Conservation (phyloP, 2,113 vertebrate species). For the Leucopsar rothschildi region DNA sequence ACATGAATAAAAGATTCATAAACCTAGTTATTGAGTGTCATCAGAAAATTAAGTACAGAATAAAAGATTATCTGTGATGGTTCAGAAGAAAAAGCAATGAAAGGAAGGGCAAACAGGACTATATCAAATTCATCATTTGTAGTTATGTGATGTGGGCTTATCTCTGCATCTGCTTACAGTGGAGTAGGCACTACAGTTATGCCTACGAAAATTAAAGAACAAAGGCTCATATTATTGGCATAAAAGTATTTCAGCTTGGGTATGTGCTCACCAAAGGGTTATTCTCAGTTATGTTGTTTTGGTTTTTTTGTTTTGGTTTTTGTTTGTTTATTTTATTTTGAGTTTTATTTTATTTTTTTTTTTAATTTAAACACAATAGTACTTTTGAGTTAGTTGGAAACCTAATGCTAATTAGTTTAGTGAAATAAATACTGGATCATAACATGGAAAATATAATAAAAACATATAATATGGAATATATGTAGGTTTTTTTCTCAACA, state of each 20-base stretch:
- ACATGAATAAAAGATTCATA: slow-evolving; percentile 62
- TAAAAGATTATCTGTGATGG: slow-evolving; percentile 60
- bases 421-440: not conserved
- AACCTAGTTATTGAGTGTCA: slow-evolving; percentile 59
- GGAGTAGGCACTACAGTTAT: not conserved
- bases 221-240: not conserved
- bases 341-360: not conserved
- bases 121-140: slow-evolving; percentile 8
- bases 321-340: not conserved
- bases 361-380: not conserved
- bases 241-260: not conserved
- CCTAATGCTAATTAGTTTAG: not conserved
- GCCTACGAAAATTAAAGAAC: not conserved
- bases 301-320: not conserved
- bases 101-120: slow-evolving; percentile 54
- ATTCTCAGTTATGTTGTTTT: not conserved
- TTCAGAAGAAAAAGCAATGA: slow-evolving; percentile 59
- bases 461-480: not conserved
- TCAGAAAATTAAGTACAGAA: slow-evolving; percentile 63
- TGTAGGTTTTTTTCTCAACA: fast-evolving
- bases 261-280: not conserved
- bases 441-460: not conserved
- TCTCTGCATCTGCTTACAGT: not conserved
- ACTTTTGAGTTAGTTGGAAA: not conserved
- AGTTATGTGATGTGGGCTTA: not conserved